A percentile compares a stretch with the other conserved stretches of the same genome.
Evolutionary conservation across 2,888 invertebrate genomes (phyloP).

Genomic region (Drosophila borborema): DNA sequence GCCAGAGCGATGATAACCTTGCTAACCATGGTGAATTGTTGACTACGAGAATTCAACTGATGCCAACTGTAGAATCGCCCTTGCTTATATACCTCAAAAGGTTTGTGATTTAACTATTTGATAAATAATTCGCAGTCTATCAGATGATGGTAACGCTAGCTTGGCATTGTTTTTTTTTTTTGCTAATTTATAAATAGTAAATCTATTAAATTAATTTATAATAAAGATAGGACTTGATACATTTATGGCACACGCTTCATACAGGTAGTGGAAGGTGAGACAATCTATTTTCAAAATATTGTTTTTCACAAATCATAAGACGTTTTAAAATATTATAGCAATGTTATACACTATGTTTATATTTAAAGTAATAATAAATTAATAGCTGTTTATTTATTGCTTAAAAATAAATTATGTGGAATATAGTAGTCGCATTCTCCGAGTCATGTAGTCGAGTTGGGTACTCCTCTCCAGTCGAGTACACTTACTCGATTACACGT

Average conservation of each 20-base stretch:
- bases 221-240: neutral
- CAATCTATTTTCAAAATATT: too few species aligned
- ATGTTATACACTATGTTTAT: neutral
- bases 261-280: neutral
- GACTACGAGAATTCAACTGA: neutral
- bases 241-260: neutral
- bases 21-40: conserved; percentile 46
- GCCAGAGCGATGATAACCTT: conserved; percentile 52
- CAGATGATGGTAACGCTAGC: neutral
- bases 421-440: neutral
- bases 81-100: neutral
- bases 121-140: neutral
- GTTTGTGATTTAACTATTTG: neutral
- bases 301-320: neutral
- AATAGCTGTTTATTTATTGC: neutral
- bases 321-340: neutral
- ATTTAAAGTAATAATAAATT: too few species aligned
- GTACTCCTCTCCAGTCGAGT: neutral
- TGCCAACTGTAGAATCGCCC: neutral
- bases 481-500: neutral
- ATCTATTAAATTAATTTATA: neutral
- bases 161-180: neutral
- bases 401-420: neutral
- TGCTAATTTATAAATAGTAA: neutral
- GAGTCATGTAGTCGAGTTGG: neutral